Evolutionary conservation across 2,888 invertebrate genomes (phyloP), one percentile per base, ranked within the genome.

Genomic region (Branchellion lobata): DNA sequence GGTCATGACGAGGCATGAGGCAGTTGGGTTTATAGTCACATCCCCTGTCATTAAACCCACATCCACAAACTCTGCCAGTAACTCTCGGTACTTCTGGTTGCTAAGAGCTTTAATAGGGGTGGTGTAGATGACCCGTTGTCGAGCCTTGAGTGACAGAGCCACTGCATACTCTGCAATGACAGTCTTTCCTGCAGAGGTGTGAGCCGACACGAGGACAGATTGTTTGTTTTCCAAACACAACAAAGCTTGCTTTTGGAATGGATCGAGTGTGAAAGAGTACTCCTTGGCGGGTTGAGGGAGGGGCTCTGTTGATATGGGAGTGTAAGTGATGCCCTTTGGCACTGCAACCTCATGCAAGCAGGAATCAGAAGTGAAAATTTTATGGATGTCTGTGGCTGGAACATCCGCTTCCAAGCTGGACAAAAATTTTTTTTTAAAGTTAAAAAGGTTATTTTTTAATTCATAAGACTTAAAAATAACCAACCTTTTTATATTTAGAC

Each of bases 161-260:
- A 99, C 94, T 0, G 97, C 94, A 90, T 96, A 97, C 93, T 98
- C 96, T 2, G 98, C 99, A 27, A 91, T 90, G 1, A 98, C 98
- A 79, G 99, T 99, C 91, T 99, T 99, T 78, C 99, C 99, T 72
- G 99, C 98, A 2, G 98, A 99, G 0, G 99, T 99, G 86, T 99
- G 99, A 3, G 99, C 99, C 1, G 99, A 98, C 0, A 99, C 98
- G 68, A 99, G 90, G 3, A 99, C 99, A 18, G 97, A 97, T 86
- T 99, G 97, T 86, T 94, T 92, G 88, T 99, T 99, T 86, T 99
- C 97, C 84, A 99, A 93, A 87, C 99, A 99, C 77, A 93, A 88
- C 82, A 98, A 93, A 0, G 98, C 96, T 88, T 97, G 95, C 85
- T 94, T 94, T 87, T 99, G 99, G 88, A 99, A 99, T 0, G 97